These are phyloP conservation scores for Athalia circularis DNA, from an alignment of 2,888 invertebrate genomes.

Conservation along the genomic window DNA sequence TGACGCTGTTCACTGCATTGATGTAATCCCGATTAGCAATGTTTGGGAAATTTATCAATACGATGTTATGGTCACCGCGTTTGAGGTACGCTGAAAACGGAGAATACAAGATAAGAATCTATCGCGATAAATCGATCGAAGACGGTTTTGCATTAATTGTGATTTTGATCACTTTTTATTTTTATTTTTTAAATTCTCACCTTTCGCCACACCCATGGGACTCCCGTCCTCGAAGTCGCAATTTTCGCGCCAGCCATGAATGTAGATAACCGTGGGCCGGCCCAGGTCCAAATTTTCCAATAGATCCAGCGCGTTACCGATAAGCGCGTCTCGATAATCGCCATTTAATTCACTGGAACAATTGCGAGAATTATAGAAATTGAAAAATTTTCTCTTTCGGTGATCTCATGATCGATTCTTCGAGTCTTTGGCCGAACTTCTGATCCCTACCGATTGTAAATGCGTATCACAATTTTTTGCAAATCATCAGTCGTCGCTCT, in stretches of 20 bases:
- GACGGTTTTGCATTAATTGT: no score
- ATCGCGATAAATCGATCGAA: not conserved
- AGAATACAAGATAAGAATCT: not conserved
- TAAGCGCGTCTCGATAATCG: not conserved
- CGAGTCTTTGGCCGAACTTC: not conserved
- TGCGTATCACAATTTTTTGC: not conserved
- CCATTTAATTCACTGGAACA: not conserved
- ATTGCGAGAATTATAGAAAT: not conserved
- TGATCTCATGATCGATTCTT: not conserved
- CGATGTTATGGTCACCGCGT: constrained; percentile 71
- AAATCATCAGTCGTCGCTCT: not conserved
- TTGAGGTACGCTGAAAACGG: constrained; percentile 67
- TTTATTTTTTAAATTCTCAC: not conserved
- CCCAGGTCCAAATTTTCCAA: not conserved
- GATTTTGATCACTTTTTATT: no score
- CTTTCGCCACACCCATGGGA: not conserved
- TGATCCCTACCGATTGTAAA: not conserved
- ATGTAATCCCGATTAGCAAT: constrained; percentile 72
- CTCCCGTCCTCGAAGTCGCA: not conserved
- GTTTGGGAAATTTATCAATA: constrained; percentile 74
- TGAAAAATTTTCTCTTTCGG: not conserved
- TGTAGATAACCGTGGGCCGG: not conserved
- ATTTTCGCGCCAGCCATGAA: constrained; percentile 5
- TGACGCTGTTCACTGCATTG: constrained; percentile 53
- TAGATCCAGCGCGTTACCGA: not conserved